These are phyloP conservation scores for Pterocles gutturalis DNA, from an alignment of 2,113 vertebrate species.

Conservation along the genomic window DNA sequence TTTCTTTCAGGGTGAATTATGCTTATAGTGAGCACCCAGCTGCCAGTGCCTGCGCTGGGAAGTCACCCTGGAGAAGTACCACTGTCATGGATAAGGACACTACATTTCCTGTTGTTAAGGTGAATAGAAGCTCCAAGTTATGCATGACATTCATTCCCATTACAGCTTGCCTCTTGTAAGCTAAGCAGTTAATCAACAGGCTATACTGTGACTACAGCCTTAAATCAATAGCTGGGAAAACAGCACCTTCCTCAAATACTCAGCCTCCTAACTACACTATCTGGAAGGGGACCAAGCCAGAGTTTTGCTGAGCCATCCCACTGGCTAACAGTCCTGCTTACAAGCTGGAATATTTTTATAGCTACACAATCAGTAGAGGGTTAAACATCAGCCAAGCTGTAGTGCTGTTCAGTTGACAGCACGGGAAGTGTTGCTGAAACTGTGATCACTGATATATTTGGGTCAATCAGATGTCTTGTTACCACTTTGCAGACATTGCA, in stretches of 20 bases:
- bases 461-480: constrained; percentile 38
- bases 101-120: not conserved
- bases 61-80: not conserved
- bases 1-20: not conserved
- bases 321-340: not conserved
- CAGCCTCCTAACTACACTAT: not conserved
- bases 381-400: constrained; percentile 1
- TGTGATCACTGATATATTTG: constrained; percentile 28
- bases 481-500: not conserved
- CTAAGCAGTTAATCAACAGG: not conserved
- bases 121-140: not conserved
- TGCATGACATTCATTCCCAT: not conserved
- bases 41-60: not conserved
- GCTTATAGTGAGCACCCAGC: not conserved
- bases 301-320: not conserved
- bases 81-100: not conserved
- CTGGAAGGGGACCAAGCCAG: not conserved
- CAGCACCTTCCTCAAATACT: not conserved
- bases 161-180: not conserved
- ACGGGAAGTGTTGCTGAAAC: constrained; percentile 19
- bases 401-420: not conserved
- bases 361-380: not conserved
- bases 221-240: not conserved
- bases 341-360: not conserved
- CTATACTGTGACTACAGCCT: not conserved